Evolutionary conservation across 2,888 invertebrate species (phyloP), one percentile per base, ranked within the genome.

Genomic region (Drosophila parthenogenetica): DNA sequence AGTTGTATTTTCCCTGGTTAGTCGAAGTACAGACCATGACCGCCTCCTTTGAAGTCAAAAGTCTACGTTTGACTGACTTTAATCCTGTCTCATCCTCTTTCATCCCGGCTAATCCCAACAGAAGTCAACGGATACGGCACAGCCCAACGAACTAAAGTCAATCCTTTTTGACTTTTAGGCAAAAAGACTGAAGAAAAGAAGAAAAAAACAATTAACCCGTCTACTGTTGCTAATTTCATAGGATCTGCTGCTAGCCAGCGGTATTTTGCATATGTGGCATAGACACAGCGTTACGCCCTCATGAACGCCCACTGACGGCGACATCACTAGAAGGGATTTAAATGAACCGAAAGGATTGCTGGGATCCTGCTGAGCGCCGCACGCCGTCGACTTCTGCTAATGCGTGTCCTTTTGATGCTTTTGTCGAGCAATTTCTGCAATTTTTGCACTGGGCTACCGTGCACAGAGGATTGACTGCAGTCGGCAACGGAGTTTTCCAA

Each of bases 161-260:
- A 83, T 79, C 83, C 90, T 90, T 89, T 79, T 69, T 46, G 42
- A 49, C 46, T 29, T 35, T 32, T 37, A 25, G 54, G 65, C 58
- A 43, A 68, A 73, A 69, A 50, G 13, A 13, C 13, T 5, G 50
- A 45, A 40, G 14, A 40, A 40, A 7, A 40, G 14, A 14, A 10
- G 35, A 11, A 35, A 16, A 45, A 66, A 75, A 84, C 79, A 86
- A 87, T 89, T 83, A 85, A 81, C 73, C 79, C 79, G 88, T 89
- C 87, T 85, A 79, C 85, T 76, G 86, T 86, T 89, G 84, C 87
- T 89, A 90, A 90, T 90, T 90, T 90, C 72, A 50, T 67, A 62
- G 74, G 83, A 74, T 71, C 65, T 53, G n/a, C n/a, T n/a, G n/a
- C n/a, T 62, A 51, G 69, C 67, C 65, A 66, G 61, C 14, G 66